Percentiles rank a stretch among this genome's conserved stretches.
Conservation (phyloP, 2,797 vertebrate species). For the Sebastes oblongus region DNA sequence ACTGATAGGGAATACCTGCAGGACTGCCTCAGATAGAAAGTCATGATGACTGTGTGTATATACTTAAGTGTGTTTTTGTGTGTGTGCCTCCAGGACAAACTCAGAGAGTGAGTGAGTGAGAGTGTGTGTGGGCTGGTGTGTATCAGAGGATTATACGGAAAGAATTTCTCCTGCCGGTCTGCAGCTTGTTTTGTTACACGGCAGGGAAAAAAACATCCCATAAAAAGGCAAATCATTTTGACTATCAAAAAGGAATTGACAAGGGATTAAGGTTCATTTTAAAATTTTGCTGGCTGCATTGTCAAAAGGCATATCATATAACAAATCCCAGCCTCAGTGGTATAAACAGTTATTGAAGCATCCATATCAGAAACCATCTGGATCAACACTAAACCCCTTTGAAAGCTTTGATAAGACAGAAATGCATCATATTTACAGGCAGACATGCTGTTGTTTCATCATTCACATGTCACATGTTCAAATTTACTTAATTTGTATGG, state of each 20-base stretch:
- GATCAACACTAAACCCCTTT: conserved; percentile 6
- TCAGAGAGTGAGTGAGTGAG: not conserved
- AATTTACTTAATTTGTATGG: not conserved
- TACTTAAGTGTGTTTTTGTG: conserved; percentile 10
- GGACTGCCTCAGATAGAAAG: conserved; percentile 26
- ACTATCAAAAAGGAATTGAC: conserved; percentile 23
- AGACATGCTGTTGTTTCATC: not conserved
- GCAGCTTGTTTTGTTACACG: conserved; percentile 17
- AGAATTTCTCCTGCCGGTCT: not conserved
- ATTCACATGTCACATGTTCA: not conserved
- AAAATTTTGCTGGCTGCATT: conserved; percentile 4
- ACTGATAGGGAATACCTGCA: conserved; percentile 52
- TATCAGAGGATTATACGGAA: conserved; percentile 10
- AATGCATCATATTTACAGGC: not conserved
- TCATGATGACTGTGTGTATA: not conserved
- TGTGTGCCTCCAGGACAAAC: conserved; percentile 20
- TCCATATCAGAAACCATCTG: conserved; percentile 15
- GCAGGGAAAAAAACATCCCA: not conserved
- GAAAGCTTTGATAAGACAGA: conserved; percentile 14
- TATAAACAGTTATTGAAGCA: not conserved
- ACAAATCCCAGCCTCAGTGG: not conserved
- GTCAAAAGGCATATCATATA: conserved; percentile 5
- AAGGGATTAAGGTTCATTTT: conserved; percentile 27
- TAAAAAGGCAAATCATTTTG: conserved; percentile 14
- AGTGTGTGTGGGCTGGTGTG: conserved; percentile 11